Evolutionary conservation across 2,888 invertebrate genomes (phyloP), one percentile per base, ranked within the genome.

Genomic region (Platynereis dumerilii): DNA sequence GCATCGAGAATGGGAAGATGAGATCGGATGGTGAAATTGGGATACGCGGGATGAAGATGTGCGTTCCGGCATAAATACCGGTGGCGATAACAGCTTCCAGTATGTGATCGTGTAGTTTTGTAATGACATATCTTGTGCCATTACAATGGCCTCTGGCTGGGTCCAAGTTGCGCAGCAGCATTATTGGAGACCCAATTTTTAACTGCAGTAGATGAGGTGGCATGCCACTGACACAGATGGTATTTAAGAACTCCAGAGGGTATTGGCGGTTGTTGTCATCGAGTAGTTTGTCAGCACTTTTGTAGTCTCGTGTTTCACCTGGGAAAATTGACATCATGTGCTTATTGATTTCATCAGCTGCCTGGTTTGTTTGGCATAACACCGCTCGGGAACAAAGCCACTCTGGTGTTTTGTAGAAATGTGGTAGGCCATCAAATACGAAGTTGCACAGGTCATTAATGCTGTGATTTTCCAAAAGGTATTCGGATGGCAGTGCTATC

Each of bases 91-190:
- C 28, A 2, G 60, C 62, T 39, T 34, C 45, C 24, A 61, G 24
- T n/a, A 61, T 34, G n/a, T 54, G 39, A 26, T n/a, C 62, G 27
- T 61, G 34, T 15, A 45, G 62, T 5, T 22, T 27, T 3, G 24
- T 61, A 5, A 26, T 59, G 17, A 58, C 29, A 39, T 57, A 61
- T 15, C 55, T 60, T 15, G 34, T 52, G 7, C 60, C 60, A 26
- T 60, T 60, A 22, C 60, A 60, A 28, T 60, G 55, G 53, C 60
- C 60, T 10, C 53, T 45, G 2, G 28, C 22, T 2, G 45, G 60
- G 10, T 22, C 60, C 20, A 60, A 39, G 20, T 60, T 60, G 5
- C 60, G 17, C 20, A 60, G 55, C 15, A 60, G 60, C 60, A 60
- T 60, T 2, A 60, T 60, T 2, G 53, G 45, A n/a, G 22, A 52